Evolutionary conservation across 2,797 vertebrate species (phyloP).

Genomic region (Enteromius treurensis): DNA sequence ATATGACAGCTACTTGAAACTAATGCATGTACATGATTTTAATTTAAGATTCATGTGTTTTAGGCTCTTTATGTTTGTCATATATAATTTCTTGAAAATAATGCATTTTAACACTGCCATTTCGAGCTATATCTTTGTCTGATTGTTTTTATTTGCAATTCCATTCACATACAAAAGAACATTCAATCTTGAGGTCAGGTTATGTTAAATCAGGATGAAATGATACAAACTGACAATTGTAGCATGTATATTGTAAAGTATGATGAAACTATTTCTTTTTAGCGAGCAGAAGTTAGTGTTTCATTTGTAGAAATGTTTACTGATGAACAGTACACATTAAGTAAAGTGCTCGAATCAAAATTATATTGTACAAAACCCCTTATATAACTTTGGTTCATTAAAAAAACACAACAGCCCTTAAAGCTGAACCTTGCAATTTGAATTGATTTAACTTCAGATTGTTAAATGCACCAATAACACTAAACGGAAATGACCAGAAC

Average conservation of each 20-base stretch:
- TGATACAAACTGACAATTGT: background rate
- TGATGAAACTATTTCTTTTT: background rate
- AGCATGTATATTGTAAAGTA: background rate
- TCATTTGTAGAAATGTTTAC: background rate
- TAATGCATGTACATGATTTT: background rate
- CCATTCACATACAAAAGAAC: background rate
- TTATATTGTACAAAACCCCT: background rate
- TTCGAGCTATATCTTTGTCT: slow-evolving; percentile 17
- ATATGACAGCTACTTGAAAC: slow-evolving; percentile 6
- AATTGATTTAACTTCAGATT: background rate
- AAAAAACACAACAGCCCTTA: background rate
- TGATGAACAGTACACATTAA: background rate
- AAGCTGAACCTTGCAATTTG: background rate
- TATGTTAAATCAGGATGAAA: background rate
- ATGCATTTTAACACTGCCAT: background rate
- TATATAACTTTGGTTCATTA: background rate
- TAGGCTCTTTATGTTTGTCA: background rate
- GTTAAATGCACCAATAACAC: background rate
- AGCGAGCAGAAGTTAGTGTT: background rate
- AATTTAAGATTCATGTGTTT: background rate
- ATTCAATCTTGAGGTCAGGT: background rate
- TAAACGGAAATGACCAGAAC: background rate
- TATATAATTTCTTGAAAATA: slow-evolving; percentile 5
- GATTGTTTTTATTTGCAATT: slow-evolving; percentile 9
- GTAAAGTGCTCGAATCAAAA: background rate